phyloP scores from a whole-genome alignment of 2,113 vertebrate species.

The Leiothrix lutea region DNA sequence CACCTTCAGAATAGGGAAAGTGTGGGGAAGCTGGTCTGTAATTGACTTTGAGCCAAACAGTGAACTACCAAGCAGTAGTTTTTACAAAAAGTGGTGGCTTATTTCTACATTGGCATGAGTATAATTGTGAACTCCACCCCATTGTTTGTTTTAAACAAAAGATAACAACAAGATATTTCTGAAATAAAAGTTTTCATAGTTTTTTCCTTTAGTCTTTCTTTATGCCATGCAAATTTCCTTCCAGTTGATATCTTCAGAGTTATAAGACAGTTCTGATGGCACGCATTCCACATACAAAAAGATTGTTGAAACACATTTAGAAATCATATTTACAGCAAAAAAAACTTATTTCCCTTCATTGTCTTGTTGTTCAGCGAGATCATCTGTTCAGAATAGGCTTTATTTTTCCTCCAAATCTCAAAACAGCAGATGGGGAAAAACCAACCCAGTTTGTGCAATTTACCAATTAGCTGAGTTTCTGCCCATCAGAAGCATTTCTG shows the following conservation, averaged over 20 bases:
- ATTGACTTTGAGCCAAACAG: neutral
- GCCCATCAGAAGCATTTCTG: neutral
- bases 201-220: neutral
- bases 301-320: neutral
- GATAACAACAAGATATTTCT: neutral
- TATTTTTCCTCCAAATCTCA: neutral
- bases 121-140: neutral
- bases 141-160: neutral
- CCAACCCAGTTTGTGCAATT: neutral
- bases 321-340: neutral
- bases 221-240: neutral
- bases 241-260: neutral
- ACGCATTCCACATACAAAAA: neutral
- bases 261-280: neutral
- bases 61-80: neutral
- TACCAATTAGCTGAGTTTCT: neutral
- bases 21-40: neutral
- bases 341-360: neutral
- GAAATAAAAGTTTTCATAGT: neutral
- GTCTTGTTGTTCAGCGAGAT: neutral
- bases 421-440: neutral
- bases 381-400: neutral
- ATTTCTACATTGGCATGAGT: neutral
- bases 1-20: neutral
- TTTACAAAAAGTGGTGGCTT: neutral